phyloP scores from a whole-genome alignment of 2,113 vertebrate genomes.

The Phalacrocorax aristotelis region DNA sequence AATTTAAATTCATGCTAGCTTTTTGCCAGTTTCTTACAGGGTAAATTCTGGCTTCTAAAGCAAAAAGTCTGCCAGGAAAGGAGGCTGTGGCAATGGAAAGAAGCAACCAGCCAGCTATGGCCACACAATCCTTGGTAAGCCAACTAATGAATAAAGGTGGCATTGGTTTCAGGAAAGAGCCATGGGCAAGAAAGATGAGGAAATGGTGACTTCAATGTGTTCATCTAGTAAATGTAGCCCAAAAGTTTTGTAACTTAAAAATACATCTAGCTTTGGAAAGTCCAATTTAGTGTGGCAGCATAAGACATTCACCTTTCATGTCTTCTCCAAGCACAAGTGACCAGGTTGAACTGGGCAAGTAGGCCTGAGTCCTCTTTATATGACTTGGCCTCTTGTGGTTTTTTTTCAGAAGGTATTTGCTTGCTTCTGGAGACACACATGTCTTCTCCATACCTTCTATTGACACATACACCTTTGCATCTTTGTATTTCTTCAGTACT shows the following conservation, averaged over 20 bases:
- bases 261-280: not conserved
- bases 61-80: not conserved
- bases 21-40: not conserved
- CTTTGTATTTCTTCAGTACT: not conserved
- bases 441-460: not conserved
- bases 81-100: not conserved
- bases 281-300: not conserved
- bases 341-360: not conserved
- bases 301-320: not conserved
- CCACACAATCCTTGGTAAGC: not conserved
- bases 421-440: not conserved
- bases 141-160: not conserved
- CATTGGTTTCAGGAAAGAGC: not conserved
- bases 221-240: not conserved
- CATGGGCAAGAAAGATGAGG: not conserved
- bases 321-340: not conserved
- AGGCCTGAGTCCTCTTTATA: not conserved
- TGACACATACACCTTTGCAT: not conserved
- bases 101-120: not conserved
- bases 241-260: not conserved
- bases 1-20: not conserved
- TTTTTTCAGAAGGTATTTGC: not conserved
- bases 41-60: not conserved
- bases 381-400: fast-evolving
- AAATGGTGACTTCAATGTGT: not conserved